Evolutionary conservation across 2,797 vertebrate species (phyloP).

Genomic region (Trachops cirrhosus): DNA sequence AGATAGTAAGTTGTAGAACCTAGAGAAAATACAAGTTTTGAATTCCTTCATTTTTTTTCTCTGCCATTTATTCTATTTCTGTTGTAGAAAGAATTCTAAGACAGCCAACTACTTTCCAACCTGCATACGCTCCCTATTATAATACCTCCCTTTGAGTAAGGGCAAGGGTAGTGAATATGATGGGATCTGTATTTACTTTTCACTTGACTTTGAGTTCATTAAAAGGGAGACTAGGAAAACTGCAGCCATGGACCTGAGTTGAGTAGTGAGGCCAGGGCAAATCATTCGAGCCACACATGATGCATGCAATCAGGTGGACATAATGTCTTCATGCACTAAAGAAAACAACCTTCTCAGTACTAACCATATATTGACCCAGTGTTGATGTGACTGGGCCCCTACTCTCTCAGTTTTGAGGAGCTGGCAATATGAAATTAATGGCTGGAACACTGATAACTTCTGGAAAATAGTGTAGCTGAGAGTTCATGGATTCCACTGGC

Average conservation of each 20-base stretch:
- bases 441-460: not conserved
- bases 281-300: not conserved
- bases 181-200: not conserved
- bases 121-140: not conserved
- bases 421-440: not conserved
- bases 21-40: not conserved
- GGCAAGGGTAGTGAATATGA: not conserved
- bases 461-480: not conserved
- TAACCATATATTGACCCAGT: not conserved
- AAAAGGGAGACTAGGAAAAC: not conserved
- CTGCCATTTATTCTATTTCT: not conserved
- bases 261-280: not conserved
- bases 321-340: not conserved
- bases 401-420: not conserved
- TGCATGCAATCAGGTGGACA: not conserved
- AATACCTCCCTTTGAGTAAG: not conserved
- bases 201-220: not conserved
- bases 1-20: not conserved
- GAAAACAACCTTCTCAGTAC: not conserved
- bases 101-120: not conserved
- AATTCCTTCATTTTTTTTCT: not conserved
- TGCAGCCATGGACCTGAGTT: not conserved
- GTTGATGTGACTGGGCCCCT: not conserved
- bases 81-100: not conserved
- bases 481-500: not conserved